These are phyloP conservation scores for Sphinx pinastri DNA, from an alignment of 2,888 invertebrate genomes.

Conservation along the genomic window DNA sequence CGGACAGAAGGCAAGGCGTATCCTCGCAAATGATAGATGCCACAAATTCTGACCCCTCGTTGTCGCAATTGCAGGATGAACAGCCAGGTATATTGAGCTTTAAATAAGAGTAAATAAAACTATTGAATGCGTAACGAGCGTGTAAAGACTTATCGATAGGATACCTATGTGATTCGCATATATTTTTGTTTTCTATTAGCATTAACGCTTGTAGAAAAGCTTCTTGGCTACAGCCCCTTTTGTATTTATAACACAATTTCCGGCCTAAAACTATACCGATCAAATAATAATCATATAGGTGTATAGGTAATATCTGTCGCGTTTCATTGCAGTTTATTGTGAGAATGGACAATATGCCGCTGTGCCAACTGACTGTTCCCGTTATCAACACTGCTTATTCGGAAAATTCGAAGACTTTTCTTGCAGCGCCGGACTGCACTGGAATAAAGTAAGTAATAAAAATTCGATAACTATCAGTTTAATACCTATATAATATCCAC, in stretches of 20 bases:
- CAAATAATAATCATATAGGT: too few relatives aligned
- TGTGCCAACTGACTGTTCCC: slow-evolving; percentile 87
- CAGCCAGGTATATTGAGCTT: slow-evolving; percentile 38
- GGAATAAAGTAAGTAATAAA: slow-evolving; percentile 84
- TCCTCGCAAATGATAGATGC: slow-evolving; percentile 54
- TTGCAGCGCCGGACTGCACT: slow-evolving; percentile 89
- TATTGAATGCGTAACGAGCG: too few relatives aligned
- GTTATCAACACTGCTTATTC: slow-evolving; percentile 91
- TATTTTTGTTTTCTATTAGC: too few relatives aligned
- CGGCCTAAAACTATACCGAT: too few relatives aligned
- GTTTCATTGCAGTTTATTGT: slow-evolving; percentile 69
- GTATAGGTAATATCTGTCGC: not conserved
- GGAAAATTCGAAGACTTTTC: slow-evolving; percentile 88
- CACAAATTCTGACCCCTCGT: slow-evolving; percentile 51
- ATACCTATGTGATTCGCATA: too few relatives aligned
- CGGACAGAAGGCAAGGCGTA: slow-evolving; percentile 62
- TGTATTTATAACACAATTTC: too few relatives aligned
- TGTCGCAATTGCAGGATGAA: slow-evolving; percentile 49
- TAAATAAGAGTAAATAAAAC: not conserved
- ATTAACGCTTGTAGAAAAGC: too few relatives aligned
- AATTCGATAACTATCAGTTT: not conserved
- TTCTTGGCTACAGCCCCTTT: too few relatives aligned
- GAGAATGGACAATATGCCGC: slow-evolving; percentile 86
- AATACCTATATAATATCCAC: not conserved
- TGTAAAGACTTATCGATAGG: too few relatives aligned